A percentile compares a stretch with the other conserved stretches of the same genome.
Evolutionary conservation across 2,888 invertebrate genomes (phyloP).

Genomic region (Tupiocoris notatus): DNA sequence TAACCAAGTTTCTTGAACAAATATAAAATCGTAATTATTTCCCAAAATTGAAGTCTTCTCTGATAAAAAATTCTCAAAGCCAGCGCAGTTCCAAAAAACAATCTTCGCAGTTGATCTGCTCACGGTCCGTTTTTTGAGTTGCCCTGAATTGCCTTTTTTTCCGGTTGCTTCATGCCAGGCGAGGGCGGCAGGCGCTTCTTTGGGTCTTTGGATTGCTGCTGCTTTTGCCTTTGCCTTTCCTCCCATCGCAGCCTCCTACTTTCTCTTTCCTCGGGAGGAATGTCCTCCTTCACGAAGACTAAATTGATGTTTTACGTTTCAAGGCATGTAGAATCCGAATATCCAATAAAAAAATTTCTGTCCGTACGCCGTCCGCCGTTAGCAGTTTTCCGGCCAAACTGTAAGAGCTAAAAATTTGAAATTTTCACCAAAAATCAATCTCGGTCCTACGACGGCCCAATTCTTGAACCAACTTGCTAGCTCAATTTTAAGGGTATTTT

Average conservation of each 20-base stretch:
- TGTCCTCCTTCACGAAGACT: background rate
- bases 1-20: slow-evolving; percentile 4
- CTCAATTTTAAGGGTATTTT: too few relatives aligned
- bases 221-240: background rate
- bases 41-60: background rate
- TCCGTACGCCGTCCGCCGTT: too few relatives aligned
- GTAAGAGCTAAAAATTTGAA: too few relatives aligned
- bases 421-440: too few relatives aligned
- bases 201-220: background rate
- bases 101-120: background rate
- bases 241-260: background rate
- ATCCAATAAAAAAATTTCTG: too few relatives aligned
- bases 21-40: slow-evolving; percentile 6
- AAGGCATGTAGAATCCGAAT: too few relatives aligned
- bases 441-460: too few relatives aligned
- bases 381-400: too few relatives aligned
- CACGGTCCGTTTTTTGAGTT: slow-evolving; percentile 7
- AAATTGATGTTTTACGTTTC: too few relatives aligned
- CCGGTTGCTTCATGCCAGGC: background rate
- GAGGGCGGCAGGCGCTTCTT: slow-evolving; percentile 8
- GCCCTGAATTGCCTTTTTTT: background rate
- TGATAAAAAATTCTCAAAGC: slow-evolving; percentile 5
- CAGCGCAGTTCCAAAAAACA: slow-evolving; percentile 11
- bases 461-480: too few relatives aligned
- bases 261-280: slow-evolving; percentile 3